Conservation (phyloP, 2,113 vertebrate species). For the Hemiprocne comata region DNA sequence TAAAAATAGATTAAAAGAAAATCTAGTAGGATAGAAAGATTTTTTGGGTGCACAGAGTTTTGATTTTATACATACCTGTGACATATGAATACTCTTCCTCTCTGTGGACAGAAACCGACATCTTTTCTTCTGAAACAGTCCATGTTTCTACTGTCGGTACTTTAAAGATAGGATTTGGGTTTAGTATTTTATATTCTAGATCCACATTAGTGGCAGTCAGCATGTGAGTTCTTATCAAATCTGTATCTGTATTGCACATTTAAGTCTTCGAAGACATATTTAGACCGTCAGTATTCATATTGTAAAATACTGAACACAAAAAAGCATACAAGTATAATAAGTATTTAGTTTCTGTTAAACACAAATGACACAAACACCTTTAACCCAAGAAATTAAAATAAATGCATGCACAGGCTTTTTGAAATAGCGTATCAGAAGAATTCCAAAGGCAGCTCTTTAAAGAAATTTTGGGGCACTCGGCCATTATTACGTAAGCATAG, state of each 20-base stretch:
- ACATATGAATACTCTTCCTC: slow-evolving; percentile 80
- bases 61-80: slow-evolving; percentile 75
- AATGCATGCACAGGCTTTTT: slow-evolving; percentile 29
- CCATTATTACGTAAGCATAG: background rate
- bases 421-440: slow-evolving; percentile 22
- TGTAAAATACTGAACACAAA: slow-evolving; percentile 25
- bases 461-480: background rate
- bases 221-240: slow-evolving; percentile 8
- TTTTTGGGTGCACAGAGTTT: slow-evolving; percentile 8
- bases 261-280: slow-evolving; percentile 40
- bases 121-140: slow-evolving; percentile 83
- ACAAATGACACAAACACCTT: background rate
- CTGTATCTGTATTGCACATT: background rate
- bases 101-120: slow-evolving; percentile 79
- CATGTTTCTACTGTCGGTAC: slow-evolving; percentile 79
- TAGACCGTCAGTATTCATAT: slow-evolving; percentile 56
- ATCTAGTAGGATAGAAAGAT: background rate
- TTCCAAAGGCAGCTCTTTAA: slow-evolving; percentile 51
- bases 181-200: slow-evolving; percentile 63
- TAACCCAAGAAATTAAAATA: background rate
- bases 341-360: slow-evolving; percentile 2
- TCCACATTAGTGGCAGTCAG: slow-evolving; percentile 32
- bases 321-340: background rate
- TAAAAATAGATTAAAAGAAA: slow-evolving; percentile 18
- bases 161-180: slow-evolving; percentile 77